phyloP scores from a whole-genome alignment of 2,888 invertebrate genomes.

The Operophtera brumata region DNA sequence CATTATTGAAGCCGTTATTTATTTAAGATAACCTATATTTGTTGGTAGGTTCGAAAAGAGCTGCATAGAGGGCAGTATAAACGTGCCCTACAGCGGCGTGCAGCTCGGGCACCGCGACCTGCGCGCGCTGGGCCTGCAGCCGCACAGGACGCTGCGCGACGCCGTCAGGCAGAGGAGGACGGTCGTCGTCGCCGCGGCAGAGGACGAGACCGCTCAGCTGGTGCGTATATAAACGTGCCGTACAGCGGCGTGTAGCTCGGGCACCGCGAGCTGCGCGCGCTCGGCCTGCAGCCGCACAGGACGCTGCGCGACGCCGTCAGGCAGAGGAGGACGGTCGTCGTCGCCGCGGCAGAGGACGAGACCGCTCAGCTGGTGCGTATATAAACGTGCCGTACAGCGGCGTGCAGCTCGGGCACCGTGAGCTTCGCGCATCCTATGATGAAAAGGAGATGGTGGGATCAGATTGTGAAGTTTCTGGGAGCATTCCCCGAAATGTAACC shows the following conservation, averaged over 20 bases:
- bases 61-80: constrained; percentile 90
- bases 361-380: constrained; percentile 85
- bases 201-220: constrained; percentile 88
- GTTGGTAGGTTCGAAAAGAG: constrained; percentile 86
- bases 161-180: constrained; percentile 82
- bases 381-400: constrained; percentile 94
- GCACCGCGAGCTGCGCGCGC: constrained; percentile 84
- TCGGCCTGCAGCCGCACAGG: constrained; percentile 83
- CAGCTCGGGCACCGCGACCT: constrained; percentile 85
- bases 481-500: too few relatives aligned
- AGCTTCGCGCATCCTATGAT: constrained; percentile 87
- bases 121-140: constrained; percentile 84
- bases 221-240: constrained; percentile 90
- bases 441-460: too few relatives aligned
- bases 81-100: constrained; percentile 92
- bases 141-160: constrained; percentile 79
- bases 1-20: too few relatives aligned
- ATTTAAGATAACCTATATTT: too few relatives aligned
- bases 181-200: constrained; percentile 89
- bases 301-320: constrained; percentile 81
- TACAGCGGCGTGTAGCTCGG: constrained; percentile 89
- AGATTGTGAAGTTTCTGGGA: too few relatives aligned
- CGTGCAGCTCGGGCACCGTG: constrained; percentile 85
- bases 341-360: constrained; percentile 89
- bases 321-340: constrained; percentile 84